Base-by-base conservation (phyloP, 1,140 invertebrate genomes). In the Bombus consobrinus region DNA sequence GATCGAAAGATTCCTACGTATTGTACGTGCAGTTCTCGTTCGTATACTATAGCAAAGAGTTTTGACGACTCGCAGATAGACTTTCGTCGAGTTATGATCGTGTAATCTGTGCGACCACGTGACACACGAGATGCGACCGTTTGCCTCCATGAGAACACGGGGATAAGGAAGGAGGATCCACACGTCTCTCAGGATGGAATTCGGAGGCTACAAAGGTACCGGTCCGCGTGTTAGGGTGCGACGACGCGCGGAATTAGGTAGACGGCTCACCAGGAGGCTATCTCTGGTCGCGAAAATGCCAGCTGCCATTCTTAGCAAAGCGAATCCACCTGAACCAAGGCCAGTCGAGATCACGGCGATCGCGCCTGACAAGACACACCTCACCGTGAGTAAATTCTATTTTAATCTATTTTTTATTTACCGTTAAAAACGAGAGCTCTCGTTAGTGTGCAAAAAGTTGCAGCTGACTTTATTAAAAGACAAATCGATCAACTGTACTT, bases 351-450 rank as follows among this genome's bases (percentile, higher is more conserved):
- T 96, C 62, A 96, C 95, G 12, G 94, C 95, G 25, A 96, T 96
- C 74, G 95, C 94, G 8, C 96, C 96, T 25, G 96, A 96, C 89
- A 96, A 96, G 89, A 94, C 94, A 28, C 95, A 96, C 85, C 92
- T 95, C 68, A 94, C 94, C 87, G 95, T 96, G 76, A 95, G 95
- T 95, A 39, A 68, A 53, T 59, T 18, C 9, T 43, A n/a, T 28
- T 53, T 53, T 53, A 53, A 53, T 53, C 47, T 53, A 53, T 22
- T 53, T 53, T 53, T 53, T 53, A 22, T 53, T 22, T 53, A 53
- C 47, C 47, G 18, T 53, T 22, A 22, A 53, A 8, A 53, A 53
- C 1, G 47, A 22, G 5, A 53, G 47, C 47, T 53, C 18, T 22
- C 47, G 18, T 0, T 2, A 2, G 5, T 0, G 47, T 6, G 47